Conservation (phyloP, 2,888 invertebrate genomes). For the Teinopalpus imperialis region DNA sequence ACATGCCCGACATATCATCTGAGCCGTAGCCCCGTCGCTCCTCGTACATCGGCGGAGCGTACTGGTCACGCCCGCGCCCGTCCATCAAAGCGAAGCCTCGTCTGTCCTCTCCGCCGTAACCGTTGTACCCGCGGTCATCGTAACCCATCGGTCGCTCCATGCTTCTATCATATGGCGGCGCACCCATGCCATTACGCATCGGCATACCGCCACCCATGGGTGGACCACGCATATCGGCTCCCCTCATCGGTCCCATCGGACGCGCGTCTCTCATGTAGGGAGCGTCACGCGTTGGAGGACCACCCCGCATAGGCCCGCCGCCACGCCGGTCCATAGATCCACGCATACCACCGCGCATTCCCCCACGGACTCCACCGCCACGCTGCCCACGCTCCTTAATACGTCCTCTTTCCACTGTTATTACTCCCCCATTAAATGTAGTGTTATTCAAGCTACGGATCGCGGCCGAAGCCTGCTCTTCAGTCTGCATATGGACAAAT, state of each 20-base stretch:
- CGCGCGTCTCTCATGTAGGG: conserved; percentile 54
- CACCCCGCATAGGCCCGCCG: conserved; percentile 54
- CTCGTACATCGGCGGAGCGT: conserved; percentile 56
- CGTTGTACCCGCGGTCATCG: conserved; percentile 69
- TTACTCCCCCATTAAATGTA: conserved; percentile 91
- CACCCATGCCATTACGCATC: conserved; percentile 68
- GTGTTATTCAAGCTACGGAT: conserved; percentile 90
- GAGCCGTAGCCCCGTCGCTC: conserved; percentile 48
- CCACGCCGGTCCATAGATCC: conserved; percentile 59
- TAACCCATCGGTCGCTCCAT: conserved; percentile 54
- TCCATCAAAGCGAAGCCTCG: conserved; percentile 72
- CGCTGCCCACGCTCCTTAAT: conserved; percentile 86
- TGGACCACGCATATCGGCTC: conserved; percentile 68
- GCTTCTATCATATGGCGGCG: conserved; percentile 52
- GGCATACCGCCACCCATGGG: conserved; percentile 45
- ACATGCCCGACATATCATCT: conserved; percentile 43
- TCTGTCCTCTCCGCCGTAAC: conserved; percentile 70
- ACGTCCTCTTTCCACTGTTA: conserved; percentile 92
- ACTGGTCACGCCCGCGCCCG: conserved; percentile 56
- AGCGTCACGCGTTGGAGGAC: conserved; percentile 48
- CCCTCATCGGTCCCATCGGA: conserved; percentile 54
- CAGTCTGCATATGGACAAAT: conserved; percentile 94
- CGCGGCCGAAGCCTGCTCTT: conserved; percentile 90
- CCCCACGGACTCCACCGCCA: conserved; percentile 70
- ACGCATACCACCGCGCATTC: conserved; percentile 70